Base-by-base conservation (phyloP, 1,140 invertebrate species). In the Drosophila hydei region DNA sequence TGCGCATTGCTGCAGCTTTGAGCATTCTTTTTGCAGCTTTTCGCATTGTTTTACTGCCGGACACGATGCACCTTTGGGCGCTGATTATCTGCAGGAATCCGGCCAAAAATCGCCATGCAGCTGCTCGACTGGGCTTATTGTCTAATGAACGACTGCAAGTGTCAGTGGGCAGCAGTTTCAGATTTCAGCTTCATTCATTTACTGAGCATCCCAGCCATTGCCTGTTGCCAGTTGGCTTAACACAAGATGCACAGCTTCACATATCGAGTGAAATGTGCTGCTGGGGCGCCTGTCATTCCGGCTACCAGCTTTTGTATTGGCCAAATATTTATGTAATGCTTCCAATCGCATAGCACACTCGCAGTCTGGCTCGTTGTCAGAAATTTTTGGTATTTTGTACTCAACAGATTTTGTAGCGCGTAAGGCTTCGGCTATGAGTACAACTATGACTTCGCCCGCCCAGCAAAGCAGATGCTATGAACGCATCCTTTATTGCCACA, bases 251-350 rank as follows among this genome's bases (percentile, higher is more conserved):
- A 23, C 23, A 42, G 38, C 19, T 52, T 23, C 47, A 16, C 23
- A 58, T 11, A 38, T 21, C 30, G 52, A 51, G 21, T 42, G 48
- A 27, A 5, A 8, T 45, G 23, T 14, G 45, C 42, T n/a, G n/a
- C n/a, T n/a, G 14, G n/a, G n/a, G n/a, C 23, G 33, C 3, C 60
- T 51, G 51, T 33, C 56, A 75, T 71, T 60, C 23, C 38, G 47
- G 67, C 63, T 73, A 64, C 33, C 43, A 30, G n/a, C 18, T 25
- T 21, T 19, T 50, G 45, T 63, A 77, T 78, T 72, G 78, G 54
- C 30, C 45, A 84, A 84, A 84, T 85, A 85, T 84, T 84, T 84
- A 84, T 84, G 78, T 72, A 42, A 73, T 79, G 55, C 33, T 33
- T 51, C 25, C 52, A 65, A 64, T 72, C 27, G 50, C 43, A 62